Base-by-base conservation (phyloP, 1,140 invertebrate species). In the Caerostris extrusa region DNA sequence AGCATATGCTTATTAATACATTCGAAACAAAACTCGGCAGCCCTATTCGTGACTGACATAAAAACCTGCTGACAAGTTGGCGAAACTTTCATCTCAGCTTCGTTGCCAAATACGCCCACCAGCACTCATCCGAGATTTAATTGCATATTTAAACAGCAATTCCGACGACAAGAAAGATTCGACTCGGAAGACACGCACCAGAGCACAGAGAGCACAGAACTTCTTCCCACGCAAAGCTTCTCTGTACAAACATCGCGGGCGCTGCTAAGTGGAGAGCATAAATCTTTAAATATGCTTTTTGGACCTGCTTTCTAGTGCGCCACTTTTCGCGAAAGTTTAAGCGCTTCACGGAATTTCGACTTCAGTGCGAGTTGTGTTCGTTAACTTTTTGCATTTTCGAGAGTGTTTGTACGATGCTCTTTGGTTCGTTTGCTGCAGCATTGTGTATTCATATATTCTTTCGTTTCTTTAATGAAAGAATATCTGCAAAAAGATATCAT, bases 131-230 rank as follows among this genome's bases (percentile, higher is more conserved):
- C 53, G 50, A 77, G 71, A 77, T 77, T 77, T 77, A 77, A 77
- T 77, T 77, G 71, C 71, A 77, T 77, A 77, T 77, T 77, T 77
- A 77, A 77, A 77, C 71, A 77, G 71, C 34, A 53, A 77, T 50
- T 77, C 34, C 50, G 71, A 34, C 71, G 71, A 77, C 71, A 77
- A 77, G 50, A 2, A 34, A 34, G 71, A 77, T 50, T 77, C 71
- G 12, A 64, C 17, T 64, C 14, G 14, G 12, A 64, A 64, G 17
- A 5, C 3, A 77, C 71, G 71, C 71, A 77, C 50, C 6, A 50
- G 53, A 5, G 34, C 34, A 14, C 71, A 34, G 34, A 19, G 69
- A 71, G 34, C 34, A 2, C 34, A 34, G 34, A 34, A 7, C 19
- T 34, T 7, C 19, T 2, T 3, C 71, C 71, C 34, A 77, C 71